These are phyloP conservation scores for Platyscapa corneri DNA, from an alignment of 1,140 invertebrate genomes.

Conservation along the genomic window DNA sequence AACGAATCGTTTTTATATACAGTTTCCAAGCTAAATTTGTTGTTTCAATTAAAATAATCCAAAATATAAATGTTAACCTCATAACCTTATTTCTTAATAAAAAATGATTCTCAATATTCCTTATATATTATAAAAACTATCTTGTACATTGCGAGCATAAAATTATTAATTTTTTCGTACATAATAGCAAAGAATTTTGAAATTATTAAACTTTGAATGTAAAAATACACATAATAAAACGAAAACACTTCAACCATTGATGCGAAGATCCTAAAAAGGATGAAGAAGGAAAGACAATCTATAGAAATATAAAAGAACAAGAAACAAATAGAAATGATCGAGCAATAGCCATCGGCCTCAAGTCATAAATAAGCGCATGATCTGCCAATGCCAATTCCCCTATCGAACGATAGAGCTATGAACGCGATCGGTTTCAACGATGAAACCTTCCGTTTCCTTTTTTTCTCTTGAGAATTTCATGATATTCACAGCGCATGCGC, in stretches of 20 bases:
- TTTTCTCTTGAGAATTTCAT: neutral
- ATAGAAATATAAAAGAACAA: neutral
- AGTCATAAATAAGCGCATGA: constrained; percentile 69
- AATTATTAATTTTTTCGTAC: too few relatives aligned
- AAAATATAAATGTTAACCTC: too few relatives aligned
- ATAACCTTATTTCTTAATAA: too few relatives aligned
- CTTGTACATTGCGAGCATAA: too few relatives aligned
- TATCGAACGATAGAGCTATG: constrained; percentile 44
- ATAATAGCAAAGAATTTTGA: neutral
- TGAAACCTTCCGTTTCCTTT: constrained; percentile 12
- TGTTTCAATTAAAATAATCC: too few relatives aligned
- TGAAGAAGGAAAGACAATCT: constrained; percentile 5
- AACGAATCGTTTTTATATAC: too few relatives aligned
- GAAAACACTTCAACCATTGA: neutral
- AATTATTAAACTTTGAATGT: neutral
- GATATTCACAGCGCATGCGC: neutral
- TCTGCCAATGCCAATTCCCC: constrained; percentile 68
- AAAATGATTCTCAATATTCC: too few relatives aligned
- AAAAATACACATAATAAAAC: neutral
- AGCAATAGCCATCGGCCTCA: constrained; percentile 63
- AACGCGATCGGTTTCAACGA: constrained; percentile 27
- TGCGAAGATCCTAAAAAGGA: neutral
- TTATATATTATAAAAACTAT: too few relatives aligned
- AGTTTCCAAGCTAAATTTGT: too few relatives aligned
- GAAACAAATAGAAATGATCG: constrained; percentile 56